Evolutionary conservation across 2,113 vertebrate species (phyloP).

Genomic region (Myrmecophaga tridactyla): DNA sequence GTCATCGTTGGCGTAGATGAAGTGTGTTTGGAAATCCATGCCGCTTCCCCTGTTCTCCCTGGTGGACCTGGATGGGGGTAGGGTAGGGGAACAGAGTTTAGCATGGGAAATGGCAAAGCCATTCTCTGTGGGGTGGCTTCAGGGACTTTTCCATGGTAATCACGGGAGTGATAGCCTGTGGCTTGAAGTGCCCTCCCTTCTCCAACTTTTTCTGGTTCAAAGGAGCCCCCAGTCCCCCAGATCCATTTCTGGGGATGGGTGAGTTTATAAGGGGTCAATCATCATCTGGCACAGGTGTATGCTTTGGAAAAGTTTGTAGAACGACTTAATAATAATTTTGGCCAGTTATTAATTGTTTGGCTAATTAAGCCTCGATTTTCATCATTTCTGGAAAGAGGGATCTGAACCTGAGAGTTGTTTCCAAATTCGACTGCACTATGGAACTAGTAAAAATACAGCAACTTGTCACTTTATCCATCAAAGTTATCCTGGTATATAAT

Average conservation of each 20-base stretch:
- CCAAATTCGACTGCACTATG: background rate
- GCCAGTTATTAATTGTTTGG: background rate
- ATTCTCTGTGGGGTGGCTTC: background rate
- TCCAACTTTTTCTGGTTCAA: background rate
- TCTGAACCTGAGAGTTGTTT: background rate
- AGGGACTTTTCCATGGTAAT: background rate
- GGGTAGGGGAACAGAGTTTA: background rate
- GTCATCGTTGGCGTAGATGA: too few relatives aligned
- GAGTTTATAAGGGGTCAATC: background rate
- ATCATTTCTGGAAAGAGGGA: background rate
- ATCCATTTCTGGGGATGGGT: background rate
- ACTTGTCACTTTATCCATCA: background rate
- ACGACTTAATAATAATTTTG: background rate
- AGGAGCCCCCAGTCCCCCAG: rapidly evolving
- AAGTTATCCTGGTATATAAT: too few relatives aligned
- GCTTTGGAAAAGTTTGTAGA: background rate
- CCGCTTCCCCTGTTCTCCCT: background rate
- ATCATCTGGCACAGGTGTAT: background rate
- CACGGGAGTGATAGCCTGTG: background rate
- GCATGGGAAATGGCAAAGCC: background rate
- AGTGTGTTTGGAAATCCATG: background rate
- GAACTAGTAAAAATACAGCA: background rate
- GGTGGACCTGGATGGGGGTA: background rate
- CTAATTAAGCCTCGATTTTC: background rate
- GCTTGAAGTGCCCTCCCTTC: too few relatives aligned